phyloP scores from a whole-genome alignment of 2,888 invertebrate species.

The Caenorhabditis wallacei region DNA sequence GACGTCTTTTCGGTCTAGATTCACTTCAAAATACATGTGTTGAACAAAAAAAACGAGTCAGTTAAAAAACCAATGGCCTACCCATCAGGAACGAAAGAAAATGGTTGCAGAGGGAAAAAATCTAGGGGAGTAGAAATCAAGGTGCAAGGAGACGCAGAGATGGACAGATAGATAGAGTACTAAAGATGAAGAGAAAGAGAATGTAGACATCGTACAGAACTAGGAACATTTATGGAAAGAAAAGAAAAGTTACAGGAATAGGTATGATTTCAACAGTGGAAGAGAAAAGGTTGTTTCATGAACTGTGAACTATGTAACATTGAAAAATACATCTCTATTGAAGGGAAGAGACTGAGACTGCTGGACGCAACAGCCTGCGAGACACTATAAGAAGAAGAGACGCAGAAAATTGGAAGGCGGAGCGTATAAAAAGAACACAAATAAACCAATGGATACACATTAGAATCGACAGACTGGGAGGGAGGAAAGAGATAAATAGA shows the following conservation, averaged over 20 bases:
- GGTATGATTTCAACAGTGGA: too few species aligned
- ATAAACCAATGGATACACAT: conserved; percentile 52
- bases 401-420: conserved; percentile 10
- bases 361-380: background rate
- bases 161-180: conserved; percentile 8
- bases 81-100: conserved; percentile 19
- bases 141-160: conserved; percentile 28
- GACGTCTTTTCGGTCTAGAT: background rate
- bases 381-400: background rate
- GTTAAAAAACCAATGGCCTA: conserved; percentile 30
- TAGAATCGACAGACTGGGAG: conserved; percentile 28
- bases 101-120: conserved; percentile 12
- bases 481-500: conserved; percentile 15
- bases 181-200: conserved; percentile 28
- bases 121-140: background rate
- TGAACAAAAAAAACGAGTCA: conserved; percentile 29
- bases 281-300: background rate
- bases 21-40: conserved; percentile 39
- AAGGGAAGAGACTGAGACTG: background rate
- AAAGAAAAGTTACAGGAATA: too few species aligned
- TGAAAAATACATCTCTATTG: background rate
- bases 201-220: background rate
- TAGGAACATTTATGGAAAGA: too few species aligned
- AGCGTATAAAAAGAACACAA: conserved; percentile 51
- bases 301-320: conserved; percentile 35